These are phyloP conservation scores for Ochotona curzoniae DNA, from an alignment of 2,113 vertebrate species.

Conservation along the genomic window DNA sequence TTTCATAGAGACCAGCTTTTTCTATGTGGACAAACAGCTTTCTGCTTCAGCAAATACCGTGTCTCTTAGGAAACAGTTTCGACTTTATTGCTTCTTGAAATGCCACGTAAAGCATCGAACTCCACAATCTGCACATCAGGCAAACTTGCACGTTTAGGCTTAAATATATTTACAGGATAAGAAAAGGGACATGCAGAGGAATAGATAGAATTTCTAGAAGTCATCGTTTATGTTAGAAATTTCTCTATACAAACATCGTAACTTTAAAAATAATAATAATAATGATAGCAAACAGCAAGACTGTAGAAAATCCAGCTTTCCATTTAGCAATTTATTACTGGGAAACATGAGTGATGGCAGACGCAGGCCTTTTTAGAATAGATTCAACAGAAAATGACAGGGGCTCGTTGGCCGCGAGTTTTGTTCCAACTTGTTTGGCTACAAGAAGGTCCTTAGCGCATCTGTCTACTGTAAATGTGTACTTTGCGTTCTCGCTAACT, in stretches of 20 bases:
- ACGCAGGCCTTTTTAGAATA: conserved; percentile 94
- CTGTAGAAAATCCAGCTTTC: conserved; percentile 66
- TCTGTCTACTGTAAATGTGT: conserved; percentile 88
- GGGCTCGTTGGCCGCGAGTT: conserved; percentile 89
- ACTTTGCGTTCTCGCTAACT: conserved; percentile 88
- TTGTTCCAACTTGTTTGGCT: conserved; percentile 90
- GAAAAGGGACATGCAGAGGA: conserved; percentile 83
- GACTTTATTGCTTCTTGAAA: conserved; percentile 82
- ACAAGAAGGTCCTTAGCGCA: conserved; percentile 89
- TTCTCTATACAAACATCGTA: conserved; percentile 73
- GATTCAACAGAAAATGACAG: conserved; percentile 98
- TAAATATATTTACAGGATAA: conserved; percentile 81
- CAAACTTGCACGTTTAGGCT: conserved; percentile 72
- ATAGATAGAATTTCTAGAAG: conserved; percentile 70
- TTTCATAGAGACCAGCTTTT: conserved; percentile 32
- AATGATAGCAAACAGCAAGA: conserved; percentile 59
- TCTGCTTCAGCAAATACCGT: conserved; percentile 36
- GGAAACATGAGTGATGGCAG: conserved; percentile 89
- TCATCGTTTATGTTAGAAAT: conserved; percentile 80
- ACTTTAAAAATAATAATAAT: conserved; percentile 46
- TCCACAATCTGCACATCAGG: conserved; percentile 73
- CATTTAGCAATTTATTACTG: conserved; percentile 81
- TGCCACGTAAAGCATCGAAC: conserved; percentile 62
- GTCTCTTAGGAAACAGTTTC: conserved; percentile 43
- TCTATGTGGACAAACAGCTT: conserved; percentile 33